phyloP scores from a whole-genome alignment of 1,140 invertebrate genomes.

The Pogonomyrmex barbatus region DNA sequence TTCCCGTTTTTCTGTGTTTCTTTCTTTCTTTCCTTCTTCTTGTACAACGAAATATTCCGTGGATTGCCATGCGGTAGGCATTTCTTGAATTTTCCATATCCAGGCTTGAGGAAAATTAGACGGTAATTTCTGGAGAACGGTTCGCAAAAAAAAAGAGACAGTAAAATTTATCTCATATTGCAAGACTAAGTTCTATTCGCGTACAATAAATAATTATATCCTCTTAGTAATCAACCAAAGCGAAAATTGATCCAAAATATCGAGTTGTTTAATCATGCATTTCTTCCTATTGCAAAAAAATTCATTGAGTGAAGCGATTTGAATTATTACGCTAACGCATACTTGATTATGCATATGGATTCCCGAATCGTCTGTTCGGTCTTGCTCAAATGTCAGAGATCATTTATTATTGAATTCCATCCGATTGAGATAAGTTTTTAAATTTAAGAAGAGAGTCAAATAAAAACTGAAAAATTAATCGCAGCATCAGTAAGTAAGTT shows the following conservation, averaged over 20 bases:
- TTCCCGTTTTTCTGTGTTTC: neutral
- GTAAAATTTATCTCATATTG: slow-evolving; percentile 1
- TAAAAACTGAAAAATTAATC: slow-evolving; percentile 1
- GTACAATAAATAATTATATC: neutral
- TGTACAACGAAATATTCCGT: slow-evolving; percentile 12
- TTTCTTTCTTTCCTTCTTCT: neutral
- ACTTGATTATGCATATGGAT: neutral
- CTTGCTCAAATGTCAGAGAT: slow-evolving; percentile 10
- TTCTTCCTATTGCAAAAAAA: neutral
- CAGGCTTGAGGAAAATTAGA: slow-evolving; percentile 60
- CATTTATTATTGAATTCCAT: neutral
- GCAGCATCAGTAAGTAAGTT: neutral
- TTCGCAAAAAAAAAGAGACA: neutral
- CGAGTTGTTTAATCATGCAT: neutral
- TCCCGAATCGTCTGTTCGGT: neutral
- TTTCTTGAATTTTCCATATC: slow-evolving; percentile 47
- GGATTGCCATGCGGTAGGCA: slow-evolving; percentile 55
- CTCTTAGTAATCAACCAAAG: neutral
- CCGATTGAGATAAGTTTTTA: neutral
- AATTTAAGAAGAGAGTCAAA: neutral
- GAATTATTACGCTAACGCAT: neutral
- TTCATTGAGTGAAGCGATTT: neutral
- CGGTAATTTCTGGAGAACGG: neutral
- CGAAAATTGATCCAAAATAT: slow-evolving; percentile 26
- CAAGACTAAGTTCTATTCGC: neutral